Base-by-base conservation (phyloP, 2,113 vertebrate genomes). In the Cyphomyrus plagiostoma region DNA sequence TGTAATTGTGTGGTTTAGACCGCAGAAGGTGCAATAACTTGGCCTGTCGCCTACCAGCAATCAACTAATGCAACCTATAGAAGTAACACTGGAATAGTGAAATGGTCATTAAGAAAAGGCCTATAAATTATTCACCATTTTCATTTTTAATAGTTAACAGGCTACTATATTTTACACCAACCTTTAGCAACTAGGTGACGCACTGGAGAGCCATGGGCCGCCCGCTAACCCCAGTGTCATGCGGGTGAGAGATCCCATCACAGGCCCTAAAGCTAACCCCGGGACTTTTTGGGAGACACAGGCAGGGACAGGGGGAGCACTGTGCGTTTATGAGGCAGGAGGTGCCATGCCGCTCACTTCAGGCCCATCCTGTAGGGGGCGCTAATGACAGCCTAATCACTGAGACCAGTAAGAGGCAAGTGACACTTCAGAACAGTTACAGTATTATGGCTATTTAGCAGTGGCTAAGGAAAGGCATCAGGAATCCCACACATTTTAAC, bases 341-440 rank as follows among this genome's bases (percentile, higher is more conserved):
- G n/a, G 19, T 6, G 17, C 26, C 13, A 19, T 56, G 26, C 26
- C 35, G 3, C 30, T 23, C 86, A 35, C 39, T 52, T 23, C 50
- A 19, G 86, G 11, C 35, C 35, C 35, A 15, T 21, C 39, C 86
- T 17, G 30, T n/a, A 49, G 15, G 3, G n/a, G 62, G 62, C 13
- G 13, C 50, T 89, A 62, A 89, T 85, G 52, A 88, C 9, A 62
- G 52, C 35, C 50, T 88, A 84, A 84, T 42, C 53, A 39, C 52
- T 45, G 52, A 19, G 80, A 62, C 80, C 50, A 84, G 58, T 62
- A 26, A 62, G 80, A 39, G 56, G 89, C 80, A 84, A 10, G 80
- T 49, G 80, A 58, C 53, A 85, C 48, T 85, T 45, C 46, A 48
- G 39, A 53, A 84, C n/a, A 26, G 39, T 62, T 53, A 84, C 50